phyloP scores from a whole-genome alignment of 2,113 vertebrate genomes.

The Pygoscelis antarcticus region DNA sequence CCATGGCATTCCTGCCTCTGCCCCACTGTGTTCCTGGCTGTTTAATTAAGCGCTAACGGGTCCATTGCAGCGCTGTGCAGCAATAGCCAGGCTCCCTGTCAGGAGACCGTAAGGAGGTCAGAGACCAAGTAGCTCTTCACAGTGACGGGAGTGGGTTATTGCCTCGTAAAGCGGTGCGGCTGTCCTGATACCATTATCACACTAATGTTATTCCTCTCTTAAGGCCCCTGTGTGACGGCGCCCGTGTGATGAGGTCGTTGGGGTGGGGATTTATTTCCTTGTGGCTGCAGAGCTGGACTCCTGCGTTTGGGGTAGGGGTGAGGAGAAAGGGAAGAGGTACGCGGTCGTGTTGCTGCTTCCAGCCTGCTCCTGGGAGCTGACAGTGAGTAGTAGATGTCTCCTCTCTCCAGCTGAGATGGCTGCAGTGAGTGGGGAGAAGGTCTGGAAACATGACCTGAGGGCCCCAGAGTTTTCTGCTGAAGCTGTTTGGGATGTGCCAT shows the following conservation, averaged over 20 bases:
- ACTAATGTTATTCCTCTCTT: background rate
- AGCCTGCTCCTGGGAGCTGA: background rate
- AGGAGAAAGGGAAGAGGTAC: background rate
- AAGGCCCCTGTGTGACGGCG: background rate
- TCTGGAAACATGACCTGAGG: background rate
- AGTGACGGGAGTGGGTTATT: background rate
- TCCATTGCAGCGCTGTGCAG: rapidly evolving
- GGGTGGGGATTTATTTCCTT: background rate
- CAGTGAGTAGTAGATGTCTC: background rate
- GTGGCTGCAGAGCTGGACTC: background rate
- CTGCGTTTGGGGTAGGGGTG: background rate
- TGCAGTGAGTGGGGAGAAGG: background rate
- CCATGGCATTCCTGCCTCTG: background rate
- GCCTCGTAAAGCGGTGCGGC: background rate
- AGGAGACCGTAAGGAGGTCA: background rate
- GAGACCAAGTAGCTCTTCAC: slow-evolving; percentile 18
- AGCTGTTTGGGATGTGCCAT: background rate
- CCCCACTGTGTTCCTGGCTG: background rate
- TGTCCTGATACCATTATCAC: background rate
- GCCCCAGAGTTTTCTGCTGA: background rate
- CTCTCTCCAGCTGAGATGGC: background rate
- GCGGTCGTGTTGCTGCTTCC: background rate
- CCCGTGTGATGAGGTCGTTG: rapidly evolving
- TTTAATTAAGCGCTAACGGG: background rate
- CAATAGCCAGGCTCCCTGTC: background rate